Evolutionary conservation across 2,113 vertebrate genomes (phyloP).

Genomic region (Pithys albifrons): DNA sequence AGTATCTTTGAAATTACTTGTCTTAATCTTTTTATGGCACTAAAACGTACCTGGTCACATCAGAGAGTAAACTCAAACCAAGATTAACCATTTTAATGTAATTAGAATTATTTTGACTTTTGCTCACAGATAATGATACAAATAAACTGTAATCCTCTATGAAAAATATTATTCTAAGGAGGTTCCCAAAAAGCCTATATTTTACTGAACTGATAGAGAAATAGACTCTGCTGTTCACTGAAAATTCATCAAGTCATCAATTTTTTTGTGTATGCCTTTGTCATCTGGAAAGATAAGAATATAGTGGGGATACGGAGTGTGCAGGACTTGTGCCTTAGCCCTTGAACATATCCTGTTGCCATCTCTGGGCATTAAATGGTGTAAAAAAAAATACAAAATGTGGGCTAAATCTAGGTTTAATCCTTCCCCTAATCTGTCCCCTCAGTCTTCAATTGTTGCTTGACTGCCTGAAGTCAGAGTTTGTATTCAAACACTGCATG

Average conservation of each 20-base stretch:
- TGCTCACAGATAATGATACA: neutral
- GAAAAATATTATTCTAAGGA: neutral
- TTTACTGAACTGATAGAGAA: neutral
- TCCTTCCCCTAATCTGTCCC: neutral
- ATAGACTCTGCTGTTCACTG: neutral
- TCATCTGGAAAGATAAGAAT: neutral
- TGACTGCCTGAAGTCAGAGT: neutral
- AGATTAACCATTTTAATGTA: slow-evolving; percentile 16
- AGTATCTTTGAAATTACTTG: slow-evolving; percentile 3
- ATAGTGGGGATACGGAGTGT: neutral
- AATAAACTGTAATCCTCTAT: neutral
- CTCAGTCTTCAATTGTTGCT: neutral
- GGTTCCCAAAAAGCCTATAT: neutral
- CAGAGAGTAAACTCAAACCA: neutral
- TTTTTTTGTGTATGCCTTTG: neutral
- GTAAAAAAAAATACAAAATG: neutral
- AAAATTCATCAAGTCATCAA: neutral
- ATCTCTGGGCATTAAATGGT: neutral
- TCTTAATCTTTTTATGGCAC: neutral
- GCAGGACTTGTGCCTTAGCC: neutral
- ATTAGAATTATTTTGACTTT: neutral
- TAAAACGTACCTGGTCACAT: slow-evolving; percentile 5
- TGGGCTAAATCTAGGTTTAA: neutral
- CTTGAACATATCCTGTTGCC: neutral
- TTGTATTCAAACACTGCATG: neutral